phyloP scores from a whole-genome alignment of 2,113 vertebrate genomes.

The Hippopotamus amphibius region DNA sequence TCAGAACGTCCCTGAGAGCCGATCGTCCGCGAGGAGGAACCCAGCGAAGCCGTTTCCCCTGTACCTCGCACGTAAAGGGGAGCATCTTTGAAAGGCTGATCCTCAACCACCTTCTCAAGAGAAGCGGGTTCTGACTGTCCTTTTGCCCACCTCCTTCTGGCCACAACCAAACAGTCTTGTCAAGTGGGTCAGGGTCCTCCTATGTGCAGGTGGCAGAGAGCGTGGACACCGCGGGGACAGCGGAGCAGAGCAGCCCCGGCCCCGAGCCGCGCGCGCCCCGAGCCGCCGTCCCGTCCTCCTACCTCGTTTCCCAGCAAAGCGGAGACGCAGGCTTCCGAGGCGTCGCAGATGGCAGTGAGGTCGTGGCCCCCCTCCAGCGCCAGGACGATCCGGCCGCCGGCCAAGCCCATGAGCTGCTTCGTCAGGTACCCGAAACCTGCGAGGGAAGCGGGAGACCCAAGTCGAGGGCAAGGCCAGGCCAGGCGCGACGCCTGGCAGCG shows the following conservation, averaged over 20 bases:
- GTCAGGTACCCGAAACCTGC: conserved; percentile 98
- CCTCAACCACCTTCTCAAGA: accelerated
- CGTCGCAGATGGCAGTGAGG: conserved; percentile 98
- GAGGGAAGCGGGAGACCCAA: conserved; percentile 80
- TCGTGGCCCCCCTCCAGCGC: conserved; percentile 98
- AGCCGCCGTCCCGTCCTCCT: not conserved
- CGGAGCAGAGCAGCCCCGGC: accelerated
- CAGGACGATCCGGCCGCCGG: conserved; percentile 94
- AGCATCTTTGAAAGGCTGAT: accelerated
- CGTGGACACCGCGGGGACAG: accelerated
- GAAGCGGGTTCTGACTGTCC: accelerated
- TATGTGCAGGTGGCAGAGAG: accelerated
- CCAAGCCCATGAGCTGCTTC: conserved; percentile 98
- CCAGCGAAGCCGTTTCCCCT: accelerated
- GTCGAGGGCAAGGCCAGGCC: conserved; percentile 66
- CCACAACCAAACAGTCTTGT: accelerated
- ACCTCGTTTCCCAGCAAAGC: conserved; percentile 98
- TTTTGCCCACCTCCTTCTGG: accelerated
- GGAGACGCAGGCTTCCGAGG: conserved; percentile 97
- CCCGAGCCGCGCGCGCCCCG: accelerated
- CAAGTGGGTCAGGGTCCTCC: accelerated
- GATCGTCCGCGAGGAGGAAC: accelerated
- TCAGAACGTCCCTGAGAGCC: not conserved
- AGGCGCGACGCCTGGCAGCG: conserved; percentile 80
- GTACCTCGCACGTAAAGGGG: accelerated